These are phyloP conservation scores for Okamejei kenojei DNA, from an alignment of 2,797 vertebrate genomes.

Conservation along the genomic window DNA sequence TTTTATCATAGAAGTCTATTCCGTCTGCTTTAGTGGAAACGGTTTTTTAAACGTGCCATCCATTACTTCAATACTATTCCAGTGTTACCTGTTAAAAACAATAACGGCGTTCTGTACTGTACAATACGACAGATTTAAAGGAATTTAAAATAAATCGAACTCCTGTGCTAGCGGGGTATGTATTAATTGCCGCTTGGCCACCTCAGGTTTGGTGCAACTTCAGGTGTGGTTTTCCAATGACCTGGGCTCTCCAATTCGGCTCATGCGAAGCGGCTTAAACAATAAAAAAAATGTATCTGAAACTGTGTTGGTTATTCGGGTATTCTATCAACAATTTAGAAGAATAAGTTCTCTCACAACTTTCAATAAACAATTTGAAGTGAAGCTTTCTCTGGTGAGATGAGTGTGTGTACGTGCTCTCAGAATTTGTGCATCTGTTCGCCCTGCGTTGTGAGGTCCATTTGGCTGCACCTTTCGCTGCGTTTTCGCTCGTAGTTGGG, in stretches of 20 bases:
- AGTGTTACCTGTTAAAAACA: slow-evolving; percentile 43
- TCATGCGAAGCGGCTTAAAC: slow-evolving; percentile 39
- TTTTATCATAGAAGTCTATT: slow-evolving; percentile 63
- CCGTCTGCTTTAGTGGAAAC: slow-evolving; percentile 59
- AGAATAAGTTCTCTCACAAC: slow-evolving; percentile 72
- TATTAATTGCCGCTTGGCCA: not conserved
- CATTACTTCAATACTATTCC: slow-evolving; percentile 46
- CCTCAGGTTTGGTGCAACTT: not conserved
- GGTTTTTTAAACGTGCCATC: slow-evolving; percentile 64
- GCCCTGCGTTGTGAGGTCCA: too few relatives aligned
- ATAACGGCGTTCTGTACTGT: slow-evolving; percentile 30
- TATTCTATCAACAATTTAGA: slow-evolving; percentile 47
- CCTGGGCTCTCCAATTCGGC: slow-evolving; percentile 40
- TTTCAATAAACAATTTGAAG: slow-evolving; percentile 74
- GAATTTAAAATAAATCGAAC: not conserved
- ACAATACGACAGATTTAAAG: slow-evolving; percentile 20
- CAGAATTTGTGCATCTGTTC: too few relatives aligned
- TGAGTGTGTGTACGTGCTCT: too few relatives aligned
- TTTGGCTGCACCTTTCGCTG: too few relatives aligned
- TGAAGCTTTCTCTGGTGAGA: slow-evolving; percentile 43
- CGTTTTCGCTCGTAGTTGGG: not conserved
- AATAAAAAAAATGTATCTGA: slow-evolving; percentile 60
- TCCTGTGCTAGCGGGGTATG: slow-evolving; percentile 18
- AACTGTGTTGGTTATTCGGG: slow-evolving; percentile 78
- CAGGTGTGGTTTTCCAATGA: not conserved